A percentile compares a stretch with the other conserved stretches of the same genome.
Conservation (phyloP, 2,113 vertebrate genomes). For the Hippopotamus amphibius region DNA sequence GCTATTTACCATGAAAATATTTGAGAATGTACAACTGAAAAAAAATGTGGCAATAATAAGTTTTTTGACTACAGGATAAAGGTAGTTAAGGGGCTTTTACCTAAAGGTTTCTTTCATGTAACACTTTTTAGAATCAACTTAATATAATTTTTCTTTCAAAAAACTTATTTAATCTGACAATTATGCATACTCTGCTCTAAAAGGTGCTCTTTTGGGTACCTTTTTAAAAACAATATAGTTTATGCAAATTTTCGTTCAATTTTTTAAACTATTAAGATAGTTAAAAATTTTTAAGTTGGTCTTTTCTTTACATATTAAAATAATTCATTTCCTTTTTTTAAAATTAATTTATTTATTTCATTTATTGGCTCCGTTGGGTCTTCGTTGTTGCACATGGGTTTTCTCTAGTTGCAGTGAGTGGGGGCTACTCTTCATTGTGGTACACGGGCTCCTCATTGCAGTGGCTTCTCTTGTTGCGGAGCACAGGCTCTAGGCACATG, state of each 20-base stretch:
- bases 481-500: background rate
- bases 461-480: background rate
- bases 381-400: background rate
- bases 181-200: constrained; percentile 37
- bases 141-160: constrained; percentile 68
- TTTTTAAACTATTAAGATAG: constrained; percentile 70
- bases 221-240: constrained; percentile 57
- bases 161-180: constrained; percentile 61
- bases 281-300: constrained; percentile 4
- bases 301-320: background rate
- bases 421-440: no score
- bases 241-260: constrained; percentile 47
- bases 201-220: constrained; percentile 70
- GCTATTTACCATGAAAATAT: constrained; percentile 72
- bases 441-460: no score
- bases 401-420: no score
- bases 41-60: constrained; percentile 64
- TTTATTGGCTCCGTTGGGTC: background rate
- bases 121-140: constrained; percentile 76
- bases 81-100: constrained; percentile 65
- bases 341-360: background rate
- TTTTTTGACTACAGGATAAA: constrained; percentile 43
- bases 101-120: constrained; percentile 60
- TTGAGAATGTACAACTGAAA: constrained; percentile 71
- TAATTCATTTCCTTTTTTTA: background rate